Base-by-base conservation (phyloP, 2,888 invertebrate genomes). In the Caenorhabditis sp. region DNA sequence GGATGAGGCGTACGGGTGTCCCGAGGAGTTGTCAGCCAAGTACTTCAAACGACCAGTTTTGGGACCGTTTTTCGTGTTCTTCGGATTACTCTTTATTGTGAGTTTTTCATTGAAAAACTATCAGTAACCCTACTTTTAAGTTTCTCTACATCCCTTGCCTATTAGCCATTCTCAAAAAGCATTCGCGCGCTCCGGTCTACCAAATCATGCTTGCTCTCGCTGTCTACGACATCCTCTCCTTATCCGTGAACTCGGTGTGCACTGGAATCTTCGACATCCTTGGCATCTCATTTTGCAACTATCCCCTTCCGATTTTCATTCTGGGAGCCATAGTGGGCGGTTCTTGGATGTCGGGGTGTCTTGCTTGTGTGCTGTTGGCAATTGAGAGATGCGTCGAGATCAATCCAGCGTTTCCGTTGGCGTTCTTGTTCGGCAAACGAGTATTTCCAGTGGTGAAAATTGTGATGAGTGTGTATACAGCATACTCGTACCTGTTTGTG, bases 221-320 rank as follows among this genome's bases (percentile, higher is more conserved):
- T 1, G 14, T 75, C 5, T 58, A 24, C 16, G 75, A 75, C 31
- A 58, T 75, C 6, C 1, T 31, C 1, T 66, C 66, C 35, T 16
- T 66, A 10, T 49, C 31, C 44, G 28, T 58, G 3, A 58, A 66
- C n/a, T 58, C 75, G 3, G 19, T 74, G 1, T 26, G 66, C 7
- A 31, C 66, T 47, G 75, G 75, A 26, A n/a, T 28, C n/a, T 14
- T 31, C 2, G 24, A 7, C 10, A 12, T 66, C 1, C 44, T 2
- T 1, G 75, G 64, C n/a, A n/a, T n/a, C n/a, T n/a, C n/a, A n/a
- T 75, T 44, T 28, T 75, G 75, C 19, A 44, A 75, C 19, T 44
- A 41, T 38, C 66, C 75, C n/a, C n/a, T n/a, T n/a, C n/a, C n/a
- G n/a, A n/a, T n/a, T n/a, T n/a, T 59, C 2, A 41, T n/a, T n/a